These are phyloP conservation scores for Kuschelorhynchus macadamiae DNA, from an alignment of 2,888 invertebrate species.

Conservation along the genomic window DNA sequence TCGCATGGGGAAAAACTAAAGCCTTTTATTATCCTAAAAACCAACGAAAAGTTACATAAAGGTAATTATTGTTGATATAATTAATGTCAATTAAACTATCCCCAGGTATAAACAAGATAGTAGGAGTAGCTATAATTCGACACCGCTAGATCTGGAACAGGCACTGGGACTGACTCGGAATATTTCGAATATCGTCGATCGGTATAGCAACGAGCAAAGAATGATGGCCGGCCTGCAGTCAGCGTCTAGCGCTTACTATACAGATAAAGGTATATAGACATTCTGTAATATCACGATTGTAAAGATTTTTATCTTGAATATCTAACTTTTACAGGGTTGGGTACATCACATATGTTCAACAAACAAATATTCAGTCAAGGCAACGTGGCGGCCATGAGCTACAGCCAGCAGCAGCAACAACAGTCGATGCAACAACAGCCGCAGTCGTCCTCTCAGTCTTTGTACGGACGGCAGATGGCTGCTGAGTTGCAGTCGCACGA, in stretches of 20 bases:
- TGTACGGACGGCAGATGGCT: slow-evolving; percentile 29
- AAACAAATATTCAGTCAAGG: slow-evolving; percentile 67
- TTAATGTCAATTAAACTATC: too few relatives aligned
- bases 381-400: slow-evolving; percentile 61
- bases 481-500: slow-evolving; percentile 32
- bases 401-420: slow-evolving; percentile 61
- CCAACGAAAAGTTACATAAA: too few relatives aligned
- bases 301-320: too few relatives aligned
- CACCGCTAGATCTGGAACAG: slow-evolving; percentile 67
- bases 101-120: slow-evolving; percentile 56
- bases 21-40: too few relatives aligned
- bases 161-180: slow-evolving; percentile 69
- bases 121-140: slow-evolving; percentile 59
- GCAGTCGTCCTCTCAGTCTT: slow-evolving; percentile 12
- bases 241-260: slow-evolving; percentile 67
- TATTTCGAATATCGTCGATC: slow-evolving; percentile 74
- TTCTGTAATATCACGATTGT: too few relatives aligned
- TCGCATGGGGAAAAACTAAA: too few relatives aligned
- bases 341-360: slow-evolving; percentile 62
- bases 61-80: too few relatives aligned
- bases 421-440: slow-evolving; percentile 29
- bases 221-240: slow-evolving; percentile 71
- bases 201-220: slow-evolving; percentile 72
- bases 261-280: slow-evolving; percentile 60
- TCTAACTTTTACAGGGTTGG: slow-evolving; percentile 42